phyloP scores from a whole-genome alignment of 2,113 vertebrate species.

The Tachysurus fulvidraco region DNA sequence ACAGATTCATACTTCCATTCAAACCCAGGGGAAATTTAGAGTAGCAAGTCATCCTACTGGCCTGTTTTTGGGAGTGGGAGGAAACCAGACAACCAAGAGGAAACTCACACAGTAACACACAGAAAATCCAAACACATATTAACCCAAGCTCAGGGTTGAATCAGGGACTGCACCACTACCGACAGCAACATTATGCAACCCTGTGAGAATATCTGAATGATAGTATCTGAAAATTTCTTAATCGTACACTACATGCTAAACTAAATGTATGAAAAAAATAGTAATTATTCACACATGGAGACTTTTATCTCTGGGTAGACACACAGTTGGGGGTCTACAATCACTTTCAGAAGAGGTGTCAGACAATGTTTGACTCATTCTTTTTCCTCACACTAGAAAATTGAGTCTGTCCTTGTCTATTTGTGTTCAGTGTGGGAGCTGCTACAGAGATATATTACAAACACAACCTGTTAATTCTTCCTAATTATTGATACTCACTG shows the following conservation, averaged over 20 bases:
- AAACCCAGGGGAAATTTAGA: neutral
- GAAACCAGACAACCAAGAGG: neutral
- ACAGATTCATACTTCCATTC: neutral
- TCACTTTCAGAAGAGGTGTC: slow-evolving; percentile 5
- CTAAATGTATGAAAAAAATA: neutral
- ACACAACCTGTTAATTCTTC: neutral
- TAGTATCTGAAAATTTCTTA: neutral
- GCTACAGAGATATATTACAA: slow-evolving; percentile 41
- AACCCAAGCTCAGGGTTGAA: neutral
- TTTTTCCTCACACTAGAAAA: slow-evolving; percentile 45
- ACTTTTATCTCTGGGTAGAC: neutral
- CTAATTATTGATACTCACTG: neutral
- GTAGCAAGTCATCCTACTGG: neutral
- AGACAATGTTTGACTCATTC: slow-evolving; percentile 37
- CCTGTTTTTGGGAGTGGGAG: neutral
- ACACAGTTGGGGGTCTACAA: neutral
- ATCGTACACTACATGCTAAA: neutral
- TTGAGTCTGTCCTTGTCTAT: slow-evolving; percentile 41
- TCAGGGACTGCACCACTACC: neutral
- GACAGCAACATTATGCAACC: neutral
- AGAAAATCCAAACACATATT: neutral
- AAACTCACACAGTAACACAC: neutral
- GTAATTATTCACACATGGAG: neutral
- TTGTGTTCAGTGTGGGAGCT: neutral
- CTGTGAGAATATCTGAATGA: too few species aligned